phyloP scores from a whole-genome alignment of 2,888 invertebrate genomes.

The Steromphala cineraria region DNA sequence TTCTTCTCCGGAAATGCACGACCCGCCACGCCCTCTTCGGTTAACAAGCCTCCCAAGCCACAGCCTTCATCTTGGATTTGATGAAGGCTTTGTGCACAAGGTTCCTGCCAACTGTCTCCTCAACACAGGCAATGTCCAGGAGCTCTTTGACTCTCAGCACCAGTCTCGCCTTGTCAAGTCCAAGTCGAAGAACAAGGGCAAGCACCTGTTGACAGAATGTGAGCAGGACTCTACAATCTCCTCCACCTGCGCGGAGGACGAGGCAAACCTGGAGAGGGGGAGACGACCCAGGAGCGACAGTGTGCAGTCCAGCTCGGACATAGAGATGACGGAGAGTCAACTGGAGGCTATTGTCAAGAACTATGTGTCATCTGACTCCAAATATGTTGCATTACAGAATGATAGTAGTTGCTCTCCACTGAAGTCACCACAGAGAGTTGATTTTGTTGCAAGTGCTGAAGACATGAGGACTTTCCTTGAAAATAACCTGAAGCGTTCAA shows the following conservation, averaged over 20 bases:
- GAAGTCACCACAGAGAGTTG: not conserved
- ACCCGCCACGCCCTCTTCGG: not conserved
- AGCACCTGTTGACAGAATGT: not conserved
- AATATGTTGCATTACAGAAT: not conserved
- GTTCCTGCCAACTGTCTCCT: not conserved
- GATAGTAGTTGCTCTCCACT: not conserved
- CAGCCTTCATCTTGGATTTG: not conserved
- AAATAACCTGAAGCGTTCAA: not conserved
- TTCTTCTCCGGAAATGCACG: not conserved
- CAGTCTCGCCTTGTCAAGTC: not conserved
- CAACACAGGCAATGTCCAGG: not conserved
- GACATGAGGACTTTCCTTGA: slow-evolving; percentile 16
- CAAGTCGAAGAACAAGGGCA: not conserved
- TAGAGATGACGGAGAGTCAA: not conserved
- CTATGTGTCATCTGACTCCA: not conserved
- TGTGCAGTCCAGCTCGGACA: not conserved
- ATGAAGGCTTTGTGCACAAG: not conserved
- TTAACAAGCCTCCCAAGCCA: not conserved
- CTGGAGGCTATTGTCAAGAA: not conserved
- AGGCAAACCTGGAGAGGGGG: not conserved
- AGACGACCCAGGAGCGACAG: not conserved
- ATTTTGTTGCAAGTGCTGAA: not conserved
- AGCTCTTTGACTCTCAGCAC: not conserved
- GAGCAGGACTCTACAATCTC: slow-evolving; percentile 15
- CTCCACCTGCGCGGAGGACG: not conserved